Conservation (phyloP, 2,113 vertebrate species). For the Oncorhynchus mykiss region DNA sequence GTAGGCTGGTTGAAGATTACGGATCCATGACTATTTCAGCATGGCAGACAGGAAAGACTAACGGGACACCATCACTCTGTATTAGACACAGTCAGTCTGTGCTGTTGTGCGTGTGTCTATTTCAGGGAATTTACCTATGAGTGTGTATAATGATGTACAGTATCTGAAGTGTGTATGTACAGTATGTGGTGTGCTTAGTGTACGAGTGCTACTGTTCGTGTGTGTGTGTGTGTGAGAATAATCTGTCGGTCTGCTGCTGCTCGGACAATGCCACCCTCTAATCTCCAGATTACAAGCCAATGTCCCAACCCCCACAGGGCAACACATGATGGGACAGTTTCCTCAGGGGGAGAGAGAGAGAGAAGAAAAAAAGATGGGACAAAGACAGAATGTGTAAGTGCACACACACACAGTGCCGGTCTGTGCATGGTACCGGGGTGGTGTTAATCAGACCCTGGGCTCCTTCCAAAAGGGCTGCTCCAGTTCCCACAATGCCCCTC, state of each 20-base stretch:
- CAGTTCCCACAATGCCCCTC: conserved; percentile 24
- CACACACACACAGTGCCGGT: conserved; percentile 16
- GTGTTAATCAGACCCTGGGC: conserved; percentile 14
- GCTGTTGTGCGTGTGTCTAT: not conserved
- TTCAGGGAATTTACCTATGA: not conserved
- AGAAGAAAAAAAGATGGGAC: not conserved
- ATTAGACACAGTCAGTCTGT: not conserved
- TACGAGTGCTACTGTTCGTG: no score
- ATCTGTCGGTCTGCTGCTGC: conserved; percentile 36
- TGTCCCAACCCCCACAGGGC: conserved; percentile 18
- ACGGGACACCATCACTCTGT: conserved; percentile 26
- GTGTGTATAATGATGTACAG: no score
- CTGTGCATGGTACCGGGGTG: conserved; percentile 22
- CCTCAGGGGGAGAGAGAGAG: not conserved
- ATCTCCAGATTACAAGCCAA: conserved; percentile 55
- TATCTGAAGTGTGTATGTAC: no score
- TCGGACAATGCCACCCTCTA: conserved; percentile 49
- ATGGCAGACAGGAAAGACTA: conserved; percentile 8
- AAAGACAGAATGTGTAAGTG: conserved; percentile 7
- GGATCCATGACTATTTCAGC: conserved; percentile 46
- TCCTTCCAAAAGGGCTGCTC: not conserved
- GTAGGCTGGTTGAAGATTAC: not conserved
- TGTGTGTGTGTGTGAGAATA: conserved; percentile 21
- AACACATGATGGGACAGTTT: conserved; percentile 16
- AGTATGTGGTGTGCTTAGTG: no score